A percentile compares a stretch with the other conserved stretches of the same genome.
Conservation (phyloP, 2,113 vertebrate genomes). For the Turdus rufiventris region DNA sequence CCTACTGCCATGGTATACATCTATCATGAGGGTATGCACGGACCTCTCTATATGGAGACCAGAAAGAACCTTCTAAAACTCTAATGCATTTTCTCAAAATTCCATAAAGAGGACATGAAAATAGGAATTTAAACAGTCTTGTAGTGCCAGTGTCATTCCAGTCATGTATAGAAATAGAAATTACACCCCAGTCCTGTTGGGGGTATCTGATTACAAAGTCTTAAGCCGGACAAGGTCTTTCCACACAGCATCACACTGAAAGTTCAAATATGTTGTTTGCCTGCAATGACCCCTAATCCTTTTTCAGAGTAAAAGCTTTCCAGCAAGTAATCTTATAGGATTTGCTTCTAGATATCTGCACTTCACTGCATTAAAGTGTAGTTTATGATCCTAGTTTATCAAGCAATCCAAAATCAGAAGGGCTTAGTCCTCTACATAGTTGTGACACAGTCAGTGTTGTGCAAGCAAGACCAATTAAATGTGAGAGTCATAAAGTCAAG, state of each 20-base stretch:
- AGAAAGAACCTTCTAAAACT: neutral
- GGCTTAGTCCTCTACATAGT: neutral
- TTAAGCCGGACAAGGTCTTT: neutral
- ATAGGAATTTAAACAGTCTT: neutral
- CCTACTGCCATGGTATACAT: neutral
- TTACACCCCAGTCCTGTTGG: neutral
- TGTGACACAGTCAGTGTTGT: neutral
- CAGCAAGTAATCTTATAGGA: slow-evolving; percentile 10
- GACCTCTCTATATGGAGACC: neutral
- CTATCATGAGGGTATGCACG: neutral
- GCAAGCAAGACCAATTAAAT: neutral
- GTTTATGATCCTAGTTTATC: neutral
- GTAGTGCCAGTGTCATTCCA: neutral
- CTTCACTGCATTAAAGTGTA: neutral
- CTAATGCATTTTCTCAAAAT: neutral
- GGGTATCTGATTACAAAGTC: neutral
- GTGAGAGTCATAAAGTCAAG: neutral
- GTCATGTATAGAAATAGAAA: neutral
- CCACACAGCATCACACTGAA: neutral
- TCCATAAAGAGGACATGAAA: neutral
- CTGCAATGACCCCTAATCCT: slow-evolving; percentile 1
- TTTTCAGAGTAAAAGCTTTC: slow-evolving; percentile 35
- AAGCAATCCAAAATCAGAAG: slow-evolving; percentile 13
- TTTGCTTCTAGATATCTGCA: slow-evolving; percentile 18
- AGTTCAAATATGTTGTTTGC: neutral